phyloP scores from a whole-genome alignment of 2,797 vertebrate species.

The Zalophus californianus region DNA sequence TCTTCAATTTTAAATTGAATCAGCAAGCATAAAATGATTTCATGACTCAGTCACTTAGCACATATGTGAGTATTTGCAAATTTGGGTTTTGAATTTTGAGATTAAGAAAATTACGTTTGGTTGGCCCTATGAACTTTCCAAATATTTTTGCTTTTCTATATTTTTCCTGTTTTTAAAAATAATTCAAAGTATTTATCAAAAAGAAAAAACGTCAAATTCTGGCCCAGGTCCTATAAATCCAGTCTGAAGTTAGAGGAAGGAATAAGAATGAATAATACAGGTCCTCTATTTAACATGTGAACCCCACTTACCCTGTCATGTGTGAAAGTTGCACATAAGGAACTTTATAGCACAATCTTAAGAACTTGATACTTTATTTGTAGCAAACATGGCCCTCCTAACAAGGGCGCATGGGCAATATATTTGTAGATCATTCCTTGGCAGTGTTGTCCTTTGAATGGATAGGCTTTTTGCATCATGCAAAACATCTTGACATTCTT shows the following conservation, averaged over 20 bases:
- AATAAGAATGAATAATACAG: neutral
- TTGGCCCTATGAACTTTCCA: neutral
- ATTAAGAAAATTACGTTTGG: neutral
- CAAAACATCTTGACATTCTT: neutral
- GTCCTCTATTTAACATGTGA: neutral
- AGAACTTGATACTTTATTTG: neutral
- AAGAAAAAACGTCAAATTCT: neutral
- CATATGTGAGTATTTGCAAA: neutral
- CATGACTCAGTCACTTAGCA: neutral
- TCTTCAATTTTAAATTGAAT: conserved; percentile 4
- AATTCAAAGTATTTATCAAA: neutral
- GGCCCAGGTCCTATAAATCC: neutral
- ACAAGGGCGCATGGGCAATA: neutral
- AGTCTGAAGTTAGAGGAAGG: neutral
- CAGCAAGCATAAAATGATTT: neutral
- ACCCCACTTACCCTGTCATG: neutral
- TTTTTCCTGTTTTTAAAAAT: neutral
- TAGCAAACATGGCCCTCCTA: neutral
- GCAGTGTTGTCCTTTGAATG: neutral
- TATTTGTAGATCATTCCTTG: neutral
- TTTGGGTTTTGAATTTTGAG: conserved; percentile 13
- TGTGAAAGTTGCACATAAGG: neutral
- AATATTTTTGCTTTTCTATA: neutral
- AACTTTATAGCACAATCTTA: neutral
- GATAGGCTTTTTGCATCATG: neutral